A percentile compares a stretch with the other conserved stretches of the same genome.
phyloP scores from a whole-genome alignment of 2,797 vertebrate genomes.

The Toxotes lorentzi region DNA sequence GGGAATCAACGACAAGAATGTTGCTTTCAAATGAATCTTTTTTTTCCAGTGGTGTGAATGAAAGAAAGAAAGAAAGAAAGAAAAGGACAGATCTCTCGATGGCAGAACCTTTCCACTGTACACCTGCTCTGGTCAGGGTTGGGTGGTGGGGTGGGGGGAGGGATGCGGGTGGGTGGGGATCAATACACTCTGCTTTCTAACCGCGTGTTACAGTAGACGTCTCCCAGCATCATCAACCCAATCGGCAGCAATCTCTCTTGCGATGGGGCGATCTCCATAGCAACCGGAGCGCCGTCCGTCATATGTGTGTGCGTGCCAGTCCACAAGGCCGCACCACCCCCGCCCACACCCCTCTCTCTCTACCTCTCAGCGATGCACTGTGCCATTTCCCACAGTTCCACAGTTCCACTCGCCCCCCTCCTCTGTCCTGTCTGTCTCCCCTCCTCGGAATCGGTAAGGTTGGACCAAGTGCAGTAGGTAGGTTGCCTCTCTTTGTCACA shows the following conservation, averaged over 20 bases:
- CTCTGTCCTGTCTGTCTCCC: slow-evolving; percentile 68
- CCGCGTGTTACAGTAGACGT: slow-evolving; percentile 84
- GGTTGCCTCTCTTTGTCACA: slow-evolving; percentile 84
- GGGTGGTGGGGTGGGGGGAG: slow-evolving; percentile 23
- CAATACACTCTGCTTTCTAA: slow-evolving; percentile 85
- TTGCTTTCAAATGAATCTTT: background rate
- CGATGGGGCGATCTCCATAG: slow-evolving; percentile 67
- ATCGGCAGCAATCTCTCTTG: slow-evolving; percentile 48
- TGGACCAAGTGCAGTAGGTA: slow-evolving; percentile 83
- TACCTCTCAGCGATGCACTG: slow-evolving; percentile 56
- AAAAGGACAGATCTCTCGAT: slow-evolving; percentile 10
- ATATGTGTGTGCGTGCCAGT: slow-evolving; percentile 29
- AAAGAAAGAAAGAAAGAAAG: background rate
- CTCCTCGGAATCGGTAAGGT: slow-evolving; percentile 81
- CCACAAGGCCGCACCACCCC: slow-evolving; percentile 51
- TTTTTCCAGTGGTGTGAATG: background rate
- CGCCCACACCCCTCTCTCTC: slow-evolving; percentile 16
- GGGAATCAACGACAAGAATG: background rate
- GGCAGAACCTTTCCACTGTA: slow-evolving; percentile 61
- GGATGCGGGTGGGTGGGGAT: slow-evolving; percentile 53
- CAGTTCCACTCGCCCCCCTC: slow-evolving; percentile 67
- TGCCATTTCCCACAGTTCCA: slow-evolving; percentile 63
- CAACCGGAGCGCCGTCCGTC: slow-evolving; percentile 64
- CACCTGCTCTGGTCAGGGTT: slow-evolving; percentile 50
- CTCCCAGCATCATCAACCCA: slow-evolving; percentile 67